These are phyloP conservation scores for Craseonycteris thonglongyai DNA, from an alignment of 2,113 vertebrate species.

Conservation along the genomic window DNA sequence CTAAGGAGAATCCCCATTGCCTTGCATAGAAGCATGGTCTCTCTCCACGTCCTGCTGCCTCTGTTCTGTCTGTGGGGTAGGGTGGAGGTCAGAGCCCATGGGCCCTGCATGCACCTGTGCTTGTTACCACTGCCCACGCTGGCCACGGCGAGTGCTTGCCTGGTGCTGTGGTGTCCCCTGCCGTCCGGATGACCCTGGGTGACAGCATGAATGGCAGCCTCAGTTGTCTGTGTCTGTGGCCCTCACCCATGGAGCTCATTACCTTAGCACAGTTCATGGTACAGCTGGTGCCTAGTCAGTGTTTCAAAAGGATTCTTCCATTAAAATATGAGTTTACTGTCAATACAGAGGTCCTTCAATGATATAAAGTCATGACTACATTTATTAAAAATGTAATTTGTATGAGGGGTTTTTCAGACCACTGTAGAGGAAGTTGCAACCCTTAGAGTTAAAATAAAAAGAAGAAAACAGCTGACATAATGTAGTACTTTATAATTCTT, in stretches of 20 bases:
- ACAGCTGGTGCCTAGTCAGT: background rate
- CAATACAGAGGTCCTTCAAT: background rate
- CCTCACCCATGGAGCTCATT: background rate
- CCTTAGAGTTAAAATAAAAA: background rate
- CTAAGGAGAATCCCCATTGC: background rate
- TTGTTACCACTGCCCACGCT: background rate
- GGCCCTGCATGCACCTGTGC: background rate
- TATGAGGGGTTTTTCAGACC: background rate
- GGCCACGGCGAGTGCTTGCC: background rate
- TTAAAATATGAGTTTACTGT: background rate
- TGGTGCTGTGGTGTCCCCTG: background rate
- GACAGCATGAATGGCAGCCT: background rate
- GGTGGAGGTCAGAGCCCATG: background rate
- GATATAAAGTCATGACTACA: background rate
- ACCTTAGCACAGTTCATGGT: background rate
- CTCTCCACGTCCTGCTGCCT: background rate
- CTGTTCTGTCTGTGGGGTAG: background rate
- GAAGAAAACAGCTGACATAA: background rate
- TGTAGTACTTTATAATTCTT: background rate
- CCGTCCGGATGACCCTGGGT: background rate
- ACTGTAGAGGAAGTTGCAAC: background rate
- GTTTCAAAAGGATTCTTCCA: background rate
- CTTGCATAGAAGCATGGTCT: background rate
- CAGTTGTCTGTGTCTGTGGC: background rate
- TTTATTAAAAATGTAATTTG: background rate